Percentiles rank a stretch among this genome's conserved stretches.
phyloP scores from a whole-genome alignment of 2,113 vertebrate genomes.

The Leptosomus discolor region DNA sequence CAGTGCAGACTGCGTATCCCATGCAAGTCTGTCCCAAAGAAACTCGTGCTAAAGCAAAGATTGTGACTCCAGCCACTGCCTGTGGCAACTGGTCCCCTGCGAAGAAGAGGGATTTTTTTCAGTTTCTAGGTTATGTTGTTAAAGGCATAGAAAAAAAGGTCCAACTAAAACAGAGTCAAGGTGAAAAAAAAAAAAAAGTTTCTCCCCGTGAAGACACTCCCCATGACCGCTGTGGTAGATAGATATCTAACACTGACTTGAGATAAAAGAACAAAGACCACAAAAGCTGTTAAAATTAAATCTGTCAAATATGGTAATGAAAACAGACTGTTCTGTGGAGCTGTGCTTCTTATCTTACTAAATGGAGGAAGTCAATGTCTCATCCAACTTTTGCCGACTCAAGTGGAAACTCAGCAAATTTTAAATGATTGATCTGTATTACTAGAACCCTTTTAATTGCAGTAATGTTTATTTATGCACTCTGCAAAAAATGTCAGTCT shows the following conservation, averaged over 20 bases:
- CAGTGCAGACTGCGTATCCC: neutral
- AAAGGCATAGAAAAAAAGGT: neutral
- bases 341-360: neutral
- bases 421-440: neutral
- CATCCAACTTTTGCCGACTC: neutral
- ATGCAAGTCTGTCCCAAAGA: neutral
- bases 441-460: neutral
- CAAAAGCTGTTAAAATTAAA: slow-evolving; percentile 47
- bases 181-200: neutral
- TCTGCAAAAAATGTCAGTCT: neutral
- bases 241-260: neutral
- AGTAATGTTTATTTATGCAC: neutral
- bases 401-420: neutral
- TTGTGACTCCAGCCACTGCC: neutral
- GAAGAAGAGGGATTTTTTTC: neutral
- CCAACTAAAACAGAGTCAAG: neutral
- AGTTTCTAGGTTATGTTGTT: neutral
- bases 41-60: neutral
- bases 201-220: neutral
- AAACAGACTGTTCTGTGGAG: neutral
- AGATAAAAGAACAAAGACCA: slow-evolving; percentile 37
- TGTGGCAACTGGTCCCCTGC: neutral
- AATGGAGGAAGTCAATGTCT: slow-evolving; percentile 7
- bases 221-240: neutral
- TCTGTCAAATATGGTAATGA: slow-evolving; percentile 7